phyloP scores from a whole-genome alignment of 2,888 invertebrate species.

The Emesis furor region DNA sequence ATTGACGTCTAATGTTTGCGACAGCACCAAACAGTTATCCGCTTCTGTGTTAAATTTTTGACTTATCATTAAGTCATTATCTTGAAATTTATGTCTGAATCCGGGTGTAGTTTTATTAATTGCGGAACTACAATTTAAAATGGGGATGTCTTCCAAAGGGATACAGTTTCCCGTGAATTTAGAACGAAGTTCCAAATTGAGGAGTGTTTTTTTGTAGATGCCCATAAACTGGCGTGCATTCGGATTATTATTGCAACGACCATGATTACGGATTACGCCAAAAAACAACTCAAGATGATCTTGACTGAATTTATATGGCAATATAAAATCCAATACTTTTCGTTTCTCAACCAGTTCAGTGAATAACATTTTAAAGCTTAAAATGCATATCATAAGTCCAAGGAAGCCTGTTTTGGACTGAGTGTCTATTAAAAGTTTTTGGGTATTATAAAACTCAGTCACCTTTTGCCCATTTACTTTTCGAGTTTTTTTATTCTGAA shows the following conservation, averaged over 20 bases:
- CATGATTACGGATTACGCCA: neutral
- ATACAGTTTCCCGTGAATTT: neutral
- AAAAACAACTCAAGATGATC: neutral
- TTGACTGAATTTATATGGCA: neutral
- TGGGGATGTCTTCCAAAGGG: neutral
- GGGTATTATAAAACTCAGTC: too few species aligned
- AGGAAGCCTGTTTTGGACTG: neutral
- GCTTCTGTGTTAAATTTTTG: neutral
- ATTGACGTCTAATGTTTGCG: neutral
- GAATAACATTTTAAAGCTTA: neutral
- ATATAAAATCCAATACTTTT: neutral
- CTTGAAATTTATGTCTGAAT: neutral
- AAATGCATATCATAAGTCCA: neutral
- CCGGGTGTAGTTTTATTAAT: neutral
- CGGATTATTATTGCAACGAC: neutral
- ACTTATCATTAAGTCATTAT: neutral
- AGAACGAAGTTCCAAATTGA: neutral
- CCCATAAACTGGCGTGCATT: neutral
- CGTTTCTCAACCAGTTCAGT: neutral
- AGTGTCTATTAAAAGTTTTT: neutral
- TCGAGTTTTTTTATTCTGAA: too few species aligned
- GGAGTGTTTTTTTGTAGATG: neutral
- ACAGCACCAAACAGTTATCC: neutral
- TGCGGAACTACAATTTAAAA: neutral
- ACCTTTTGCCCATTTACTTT: too few species aligned